Conservation (phyloP, 2,113 vertebrate genomes). For the Serinus canaria region DNA sequence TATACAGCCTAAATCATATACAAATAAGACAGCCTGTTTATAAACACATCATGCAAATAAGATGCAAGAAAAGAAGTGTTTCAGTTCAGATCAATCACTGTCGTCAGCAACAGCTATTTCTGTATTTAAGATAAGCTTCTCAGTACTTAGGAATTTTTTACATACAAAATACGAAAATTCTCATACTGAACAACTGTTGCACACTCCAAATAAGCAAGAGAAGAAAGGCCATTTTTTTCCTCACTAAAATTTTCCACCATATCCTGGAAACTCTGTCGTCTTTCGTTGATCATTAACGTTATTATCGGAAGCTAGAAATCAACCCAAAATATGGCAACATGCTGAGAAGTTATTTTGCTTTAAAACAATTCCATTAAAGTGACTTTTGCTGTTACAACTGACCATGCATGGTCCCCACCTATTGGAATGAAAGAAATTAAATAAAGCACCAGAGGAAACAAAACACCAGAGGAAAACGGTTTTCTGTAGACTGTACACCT, state of each 20-base stretch:
- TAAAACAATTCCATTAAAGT: neutral
- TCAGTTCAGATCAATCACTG: slow-evolving; percentile 39
- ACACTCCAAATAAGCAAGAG: neutral
- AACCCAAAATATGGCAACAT: rapidly evolving
- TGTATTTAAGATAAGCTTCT: neutral
- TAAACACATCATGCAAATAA: slow-evolving; percentile 32
- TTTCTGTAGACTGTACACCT: neutral
- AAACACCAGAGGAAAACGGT: neutral
- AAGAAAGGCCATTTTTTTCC: neutral
- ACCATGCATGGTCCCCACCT: neutral
- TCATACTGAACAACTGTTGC: neutral
- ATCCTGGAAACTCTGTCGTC: neutral
- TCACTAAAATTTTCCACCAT: neutral
- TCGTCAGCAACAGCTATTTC: slow-evolving; percentile 27
- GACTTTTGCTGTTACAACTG: neutral
- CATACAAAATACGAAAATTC: neutral
- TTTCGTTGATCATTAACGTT: rapidly evolving
- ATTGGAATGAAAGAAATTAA: neutral
- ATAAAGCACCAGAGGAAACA: neutral
- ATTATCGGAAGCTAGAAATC: neutral
- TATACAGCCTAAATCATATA: neutral
- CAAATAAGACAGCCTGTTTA: slow-evolving; percentile 37
- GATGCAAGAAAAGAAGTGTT: slow-evolving; percentile 45
- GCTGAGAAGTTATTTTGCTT: neutral
- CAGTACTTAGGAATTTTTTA: neutral